Base-by-base conservation (phyloP, 1,140 invertebrate genomes). In the Heliothis virescens region DNA sequence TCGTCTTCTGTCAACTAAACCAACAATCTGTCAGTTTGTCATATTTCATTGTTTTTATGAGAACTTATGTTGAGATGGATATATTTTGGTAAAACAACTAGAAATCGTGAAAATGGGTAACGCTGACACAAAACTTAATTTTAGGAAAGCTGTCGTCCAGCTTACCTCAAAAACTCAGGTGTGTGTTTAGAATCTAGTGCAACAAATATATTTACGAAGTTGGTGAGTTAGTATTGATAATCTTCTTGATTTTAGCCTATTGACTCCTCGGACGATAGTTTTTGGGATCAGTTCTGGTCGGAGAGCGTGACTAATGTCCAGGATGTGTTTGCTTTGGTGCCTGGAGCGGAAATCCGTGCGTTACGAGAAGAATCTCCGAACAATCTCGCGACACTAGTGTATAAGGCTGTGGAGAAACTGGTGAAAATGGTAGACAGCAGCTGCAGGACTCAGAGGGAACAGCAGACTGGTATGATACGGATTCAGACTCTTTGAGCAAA, bases 271-370 rank as follows among this genome's bases (percentile, higher is more conserved):
- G 99, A 99, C 95, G 98, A 99, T 86, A 96, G 96, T 79, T 99
- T 99, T 92, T 99, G 99, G 99, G 98, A 99, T 90, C 99, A 99
- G 92, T 99, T 99, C 92, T 99, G 99, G 99, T 98, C 97, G 7
- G 99, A 99, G 84, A 98, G 98, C 93, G 97, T 98, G 2, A 98
- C 98, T 1, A 98, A 96, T 88, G 97, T 99, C 1, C 98, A 99
- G 95, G 99, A 99, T 96, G 98, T 99, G 16, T 99, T 99, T 90
- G 98, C 98, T 7, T 94, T 99, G 79, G 98, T 99, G 62, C 98
- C 99, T 34, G 98, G 99, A 13, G 96, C 97, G 15, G 99, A 99
- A 95, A 99, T 99, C 83, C 96, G 99, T 77, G 97, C 98, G 15
- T 95, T 99, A 73, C 95, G 99, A 15, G 99, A 99, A 95, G 98